These are phyloP conservation scores for Apamea anceps DNA, from an alignment of 2,888 invertebrate species.

Conservation along the genomic window DNA sequence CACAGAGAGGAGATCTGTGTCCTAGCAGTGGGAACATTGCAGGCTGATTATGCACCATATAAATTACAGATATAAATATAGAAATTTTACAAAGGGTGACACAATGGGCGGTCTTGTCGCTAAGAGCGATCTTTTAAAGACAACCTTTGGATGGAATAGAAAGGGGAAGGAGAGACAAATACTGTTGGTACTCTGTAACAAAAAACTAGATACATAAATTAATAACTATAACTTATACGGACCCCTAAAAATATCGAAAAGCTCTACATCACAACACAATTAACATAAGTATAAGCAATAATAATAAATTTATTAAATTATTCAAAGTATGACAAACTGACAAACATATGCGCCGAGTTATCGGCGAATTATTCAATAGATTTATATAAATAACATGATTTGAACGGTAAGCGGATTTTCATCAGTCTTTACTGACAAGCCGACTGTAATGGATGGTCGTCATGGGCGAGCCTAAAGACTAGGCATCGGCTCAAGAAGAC, in stretches of 20 bases:
- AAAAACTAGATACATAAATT: no score
- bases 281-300: conserved; percentile 70
- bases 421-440: conserved; percentile 23
- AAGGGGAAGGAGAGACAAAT: no score
- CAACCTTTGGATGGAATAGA: no score
- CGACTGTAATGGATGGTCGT: background rate
- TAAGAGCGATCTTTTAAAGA: no score
- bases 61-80: no score
- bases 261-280: conserved; percentile 68
- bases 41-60: no score
- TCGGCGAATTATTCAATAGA: conserved; percentile 71
- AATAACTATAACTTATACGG: background rate
- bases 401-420: conserved; percentile 53
- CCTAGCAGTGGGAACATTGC: no score
- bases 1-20: no score
- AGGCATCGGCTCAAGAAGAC: background rate
- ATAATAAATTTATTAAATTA: conserved; percentile 72
- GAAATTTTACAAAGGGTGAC: no score
- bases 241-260: conserved; percentile 57
- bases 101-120: no score
- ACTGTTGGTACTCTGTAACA: no score
- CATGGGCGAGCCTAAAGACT: background rate
- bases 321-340: conserved; percentile 65
- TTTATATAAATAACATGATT: conserved; percentile 57
- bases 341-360: conserved; percentile 62